Percentiles rank a stretch among this genome's conserved stretches.
phyloP scores from a whole-genome alignment of 1,140 invertebrate species.

The Nylanderia fulva region DNA sequence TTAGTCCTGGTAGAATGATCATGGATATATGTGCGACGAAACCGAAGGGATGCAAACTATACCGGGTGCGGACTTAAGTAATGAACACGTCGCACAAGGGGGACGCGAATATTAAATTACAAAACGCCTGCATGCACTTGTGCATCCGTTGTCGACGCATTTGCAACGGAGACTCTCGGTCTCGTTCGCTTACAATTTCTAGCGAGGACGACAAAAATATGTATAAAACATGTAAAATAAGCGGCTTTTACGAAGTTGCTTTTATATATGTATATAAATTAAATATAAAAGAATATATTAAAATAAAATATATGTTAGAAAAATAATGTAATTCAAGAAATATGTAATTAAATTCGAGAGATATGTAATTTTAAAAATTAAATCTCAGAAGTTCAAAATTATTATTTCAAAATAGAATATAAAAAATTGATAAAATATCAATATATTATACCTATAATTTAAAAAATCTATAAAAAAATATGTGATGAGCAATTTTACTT shows the following conservation, averaged over 20 bases:
- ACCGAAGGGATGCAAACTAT: constrained; percentile 62
- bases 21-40: constrained; percentile 66
- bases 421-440: too few relatives aligned
- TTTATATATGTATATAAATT: not conserved
- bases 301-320: not conserved
- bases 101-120: constrained; percentile 80
- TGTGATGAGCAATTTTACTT: not conserved
- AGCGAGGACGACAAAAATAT: not conserved
- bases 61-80: constrained; percentile 78
- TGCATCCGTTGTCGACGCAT: constrained; percentile 25
- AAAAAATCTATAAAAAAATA: too few relatives aligned
- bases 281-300: not conserved
- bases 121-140: constrained; percentile 54
- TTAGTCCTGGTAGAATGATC: constrained; percentile 84
- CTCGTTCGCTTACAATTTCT: constrained; percentile 20
- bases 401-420: too few relatives aligned
- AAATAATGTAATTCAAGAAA: not conserved
- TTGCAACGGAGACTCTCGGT: not conserved
- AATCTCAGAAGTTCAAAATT: too few relatives aligned
- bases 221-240: not conserved
- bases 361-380: not conserved
- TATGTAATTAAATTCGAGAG: not conserved
- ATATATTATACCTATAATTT: too few relatives aligned
- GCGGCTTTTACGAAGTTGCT: not conserved
- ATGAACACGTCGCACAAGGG: constrained; percentile 75